Conservation (phyloP, 2,888 invertebrate species). For the Barypeithes pellucidus region DNA sequence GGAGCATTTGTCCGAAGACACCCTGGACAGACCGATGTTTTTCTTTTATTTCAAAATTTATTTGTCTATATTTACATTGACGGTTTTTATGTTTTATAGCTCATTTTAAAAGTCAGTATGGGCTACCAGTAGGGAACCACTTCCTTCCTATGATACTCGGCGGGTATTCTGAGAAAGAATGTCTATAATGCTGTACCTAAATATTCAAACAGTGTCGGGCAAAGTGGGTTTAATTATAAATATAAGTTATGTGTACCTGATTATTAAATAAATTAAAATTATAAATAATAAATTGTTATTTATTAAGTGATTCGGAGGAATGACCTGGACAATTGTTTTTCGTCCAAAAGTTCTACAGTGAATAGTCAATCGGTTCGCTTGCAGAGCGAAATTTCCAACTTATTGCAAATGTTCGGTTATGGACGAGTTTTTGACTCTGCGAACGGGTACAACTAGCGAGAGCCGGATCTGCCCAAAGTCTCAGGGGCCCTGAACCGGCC, state of each 20-base stretch:
- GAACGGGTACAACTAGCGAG: no score
- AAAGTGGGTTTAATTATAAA: not conserved
- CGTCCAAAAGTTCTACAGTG: no score
- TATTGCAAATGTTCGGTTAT: no score
- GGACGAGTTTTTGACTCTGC: no score
- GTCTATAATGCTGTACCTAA: slow-evolving; percentile 33
- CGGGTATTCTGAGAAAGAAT: slow-evolving; percentile 50
- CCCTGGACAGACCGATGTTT: slow-evolving; percentile 45
- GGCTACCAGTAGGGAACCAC: slow-evolving; percentile 54
- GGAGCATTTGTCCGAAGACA: slow-evolving; percentile 33
- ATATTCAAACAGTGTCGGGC: slow-evolving; percentile 28
- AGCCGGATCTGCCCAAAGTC: no score
- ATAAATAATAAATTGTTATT: not conserved
- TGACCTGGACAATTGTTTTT: no score
- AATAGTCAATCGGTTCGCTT: no score
- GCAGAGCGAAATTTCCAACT: no score
- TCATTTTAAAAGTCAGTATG: slow-evolving; percentile 58
- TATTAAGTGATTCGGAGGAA: no score
- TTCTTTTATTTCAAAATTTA: slow-evolving; percentile 65
- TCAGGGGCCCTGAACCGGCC: no score
- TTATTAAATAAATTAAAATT: not conserved
- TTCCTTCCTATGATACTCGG: slow-evolving; percentile 50
- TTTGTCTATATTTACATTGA: slow-evolving; percentile 65
- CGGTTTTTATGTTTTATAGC: slow-evolving; percentile 66
- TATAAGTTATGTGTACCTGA: not conserved